A percentile compares a stretch with the other conserved stretches of the same genome.
Evolutionary conservation across 1,140 invertebrate genomes (phyloP).

Genomic region (Pseudomyrmex gracilis): DNA sequence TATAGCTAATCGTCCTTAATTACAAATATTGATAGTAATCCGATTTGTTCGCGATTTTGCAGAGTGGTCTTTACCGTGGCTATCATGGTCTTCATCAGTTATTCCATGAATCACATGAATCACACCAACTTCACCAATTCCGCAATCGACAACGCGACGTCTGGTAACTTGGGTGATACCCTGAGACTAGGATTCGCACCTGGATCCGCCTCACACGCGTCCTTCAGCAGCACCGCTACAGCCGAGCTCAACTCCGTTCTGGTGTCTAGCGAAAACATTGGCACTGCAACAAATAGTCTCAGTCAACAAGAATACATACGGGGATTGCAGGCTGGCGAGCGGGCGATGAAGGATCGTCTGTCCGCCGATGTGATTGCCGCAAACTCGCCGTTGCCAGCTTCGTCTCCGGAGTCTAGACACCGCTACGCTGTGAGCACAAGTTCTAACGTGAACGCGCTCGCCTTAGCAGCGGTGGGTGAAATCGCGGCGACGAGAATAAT

Average conservation of each 20-base stretch:
- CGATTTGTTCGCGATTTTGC: slow-evolving; percentile 64
- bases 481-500: slow-evolving; percentile 88
- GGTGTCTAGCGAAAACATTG: neutral
- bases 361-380: slow-evolving; percentile 85
- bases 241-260: neutral
- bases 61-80: slow-evolving; percentile 84
- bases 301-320: slow-evolving; percentile 77
- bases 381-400: slow-evolving; percentile 82
- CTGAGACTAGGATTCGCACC: slow-evolving; percentile 46
- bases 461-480: slow-evolving; percentile 88
- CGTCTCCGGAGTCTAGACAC: slow-evolving; percentile 89
- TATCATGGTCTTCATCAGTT: slow-evolving; percentile 86
- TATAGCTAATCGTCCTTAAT: neutral
- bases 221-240: slow-evolving; percentile 36
- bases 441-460: slow-evolving; percentile 86
- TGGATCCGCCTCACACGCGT: slow-evolving; percentile 7
- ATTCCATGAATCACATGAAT: slow-evolving; percentile 84
- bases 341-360: slow-evolving; percentile 86
- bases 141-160: slow-evolving; percentile 9
- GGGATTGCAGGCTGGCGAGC: slow-evolving; percentile 86
- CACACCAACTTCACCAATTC: slow-evolving; percentile 24
- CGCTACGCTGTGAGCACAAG: slow-evolving; percentile 89
- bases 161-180: neutral
- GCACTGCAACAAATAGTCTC: slow-evolving; percentile 55
- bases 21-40: neutral